Evolutionary conservation across 1,140 invertebrate species (phyloP).

Genomic region (Lordiphosa stackelbergi): DNA sequence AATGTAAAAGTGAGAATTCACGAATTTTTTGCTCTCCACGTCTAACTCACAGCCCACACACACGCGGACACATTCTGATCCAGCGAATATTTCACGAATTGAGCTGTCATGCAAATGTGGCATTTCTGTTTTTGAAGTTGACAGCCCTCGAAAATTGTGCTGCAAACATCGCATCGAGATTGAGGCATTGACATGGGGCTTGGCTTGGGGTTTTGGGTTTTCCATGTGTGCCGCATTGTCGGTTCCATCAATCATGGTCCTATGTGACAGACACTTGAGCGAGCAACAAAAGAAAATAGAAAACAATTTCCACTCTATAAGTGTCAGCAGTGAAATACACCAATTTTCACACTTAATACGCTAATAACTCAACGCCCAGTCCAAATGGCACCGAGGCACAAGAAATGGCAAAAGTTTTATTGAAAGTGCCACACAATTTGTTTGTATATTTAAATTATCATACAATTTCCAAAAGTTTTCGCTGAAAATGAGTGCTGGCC

Average conservation of each 20-base stretch:
- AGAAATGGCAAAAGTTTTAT: slow-evolving; percentile 74
- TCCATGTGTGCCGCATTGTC: slow-evolving; percentile 47
- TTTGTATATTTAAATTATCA: slow-evolving; percentile 75
- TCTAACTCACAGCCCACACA: slow-evolving; percentile 26
- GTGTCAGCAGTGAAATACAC: slow-evolving; percentile 24
- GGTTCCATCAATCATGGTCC: slow-evolving; percentile 59
- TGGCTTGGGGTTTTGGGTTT: slow-evolving; percentile 18
- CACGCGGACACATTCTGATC: slow-evolving; percentile 11
- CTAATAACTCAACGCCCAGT: slow-evolving; percentile 60
- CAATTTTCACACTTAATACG: slow-evolving; percentile 58
- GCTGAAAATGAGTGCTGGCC: slow-evolving; percentile 52
- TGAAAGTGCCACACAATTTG: slow-evolving; percentile 75
- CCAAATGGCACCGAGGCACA: slow-evolving; percentile 19
- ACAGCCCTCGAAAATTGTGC: slow-evolving; percentile 65
- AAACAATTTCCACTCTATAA: slow-evolving; percentile 23
- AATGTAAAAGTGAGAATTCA: slow-evolving; percentile 6
- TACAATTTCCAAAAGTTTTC: slow-evolving; percentile 64
- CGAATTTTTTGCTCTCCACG: neutral
- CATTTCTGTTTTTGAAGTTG: slow-evolving; percentile 74
- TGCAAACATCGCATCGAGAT: slow-evolving; percentile 51
- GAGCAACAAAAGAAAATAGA: slow-evolving; percentile 10
- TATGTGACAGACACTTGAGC: slow-evolving; percentile 45
- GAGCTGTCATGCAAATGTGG: slow-evolving; percentile 73
- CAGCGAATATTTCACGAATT: slow-evolving; percentile 69
- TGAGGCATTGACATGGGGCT: slow-evolving; percentile 29